These are phyloP conservation scores for Oreocharis arfaki DNA, from an alignment of 2,113 vertebrate genomes.

Conservation along the genomic window DNA sequence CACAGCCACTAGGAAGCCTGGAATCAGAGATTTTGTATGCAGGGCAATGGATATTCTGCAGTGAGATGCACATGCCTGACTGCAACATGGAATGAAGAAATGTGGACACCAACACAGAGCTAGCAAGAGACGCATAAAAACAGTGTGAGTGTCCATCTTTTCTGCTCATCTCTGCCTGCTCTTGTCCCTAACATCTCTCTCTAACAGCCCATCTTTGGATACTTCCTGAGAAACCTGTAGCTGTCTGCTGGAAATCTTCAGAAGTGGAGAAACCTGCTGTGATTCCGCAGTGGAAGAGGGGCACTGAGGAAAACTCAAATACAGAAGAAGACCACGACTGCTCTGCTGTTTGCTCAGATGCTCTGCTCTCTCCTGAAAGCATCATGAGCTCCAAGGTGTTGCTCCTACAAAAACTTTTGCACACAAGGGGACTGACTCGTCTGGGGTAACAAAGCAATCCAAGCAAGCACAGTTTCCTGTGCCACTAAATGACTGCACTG, in stretches of 20 bases:
- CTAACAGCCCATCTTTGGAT: not conserved
- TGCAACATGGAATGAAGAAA: not conserved
- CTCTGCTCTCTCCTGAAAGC: not conserved
- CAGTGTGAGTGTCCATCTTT: not conserved
- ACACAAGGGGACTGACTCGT: not conserved
- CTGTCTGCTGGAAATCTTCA: not conserved
- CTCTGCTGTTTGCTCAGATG: not conserved
- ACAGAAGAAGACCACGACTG: not conserved
- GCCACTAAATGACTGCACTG: not conserved
- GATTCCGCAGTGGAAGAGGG: not conserved
- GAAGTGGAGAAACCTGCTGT: not conserved
- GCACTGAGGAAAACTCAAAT: not conserved
- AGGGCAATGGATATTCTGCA: not conserved
- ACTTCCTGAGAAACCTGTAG: not conserved
- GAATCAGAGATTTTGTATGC: not conserved
- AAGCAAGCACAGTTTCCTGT: not conserved
- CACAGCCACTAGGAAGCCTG: not conserved
- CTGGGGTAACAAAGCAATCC: not conserved
- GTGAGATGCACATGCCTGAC: fast-evolving
- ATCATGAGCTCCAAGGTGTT: not conserved
- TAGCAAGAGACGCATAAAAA: not conserved
- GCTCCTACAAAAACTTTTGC: not conserved
- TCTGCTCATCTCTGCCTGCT: not conserved
- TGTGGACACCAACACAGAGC: not conserved
- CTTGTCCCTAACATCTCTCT: not conserved